These are phyloP conservation scores for Metopia argyrocephala DNA, from an alignment of 2,888 invertebrate species.

Conservation along the genomic window DNA sequence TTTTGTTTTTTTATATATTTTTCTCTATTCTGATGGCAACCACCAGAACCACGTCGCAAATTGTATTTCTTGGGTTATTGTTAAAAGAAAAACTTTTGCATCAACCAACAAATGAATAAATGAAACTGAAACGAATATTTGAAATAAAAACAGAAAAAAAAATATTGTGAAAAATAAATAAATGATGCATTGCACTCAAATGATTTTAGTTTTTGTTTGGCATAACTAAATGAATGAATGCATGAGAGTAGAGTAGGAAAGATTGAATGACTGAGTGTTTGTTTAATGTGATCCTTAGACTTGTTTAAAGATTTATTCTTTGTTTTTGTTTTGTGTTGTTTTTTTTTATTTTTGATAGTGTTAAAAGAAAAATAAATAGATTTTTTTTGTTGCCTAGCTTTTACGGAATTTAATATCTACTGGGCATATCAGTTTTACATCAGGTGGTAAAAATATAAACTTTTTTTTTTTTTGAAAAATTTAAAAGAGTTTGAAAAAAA, in stretches of 20 bases:
- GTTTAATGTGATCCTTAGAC: constrained; percentile 5
- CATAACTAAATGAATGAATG: constrained; percentile 52
- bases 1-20: too few relatives aligned
- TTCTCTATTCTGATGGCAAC: constrained; percentile 44
- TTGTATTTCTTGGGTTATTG: constrained; percentile 38
- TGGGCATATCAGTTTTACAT: too few relatives aligned
- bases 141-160: neutral
- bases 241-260: constrained; percentile 3
- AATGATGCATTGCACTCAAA: constrained; percentile 63
- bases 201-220: constrained; percentile 41
- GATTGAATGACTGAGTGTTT: constrained; percentile 3
- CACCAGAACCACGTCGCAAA: constrained; percentile 61
- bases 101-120: constrained; percentile 12
- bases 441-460: too few relatives aligned
- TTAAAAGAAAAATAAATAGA: neutral
- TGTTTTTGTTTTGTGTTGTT: neutral
- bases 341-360: neutral
- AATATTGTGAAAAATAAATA: constrained; percentile 50
- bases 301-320: neutral
- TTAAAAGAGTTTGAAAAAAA: too few relatives aligned
- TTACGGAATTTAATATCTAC: too few relatives aligned
- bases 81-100: constrained; percentile 30
- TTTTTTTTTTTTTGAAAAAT: too few relatives aligned
- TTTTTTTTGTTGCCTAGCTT: too few relatives aligned
- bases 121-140: neutral